Evolutionary conservation across 2,113 vertebrate species (phyloP).

Genomic region (Corythoichthys haematopterus): DNA sequence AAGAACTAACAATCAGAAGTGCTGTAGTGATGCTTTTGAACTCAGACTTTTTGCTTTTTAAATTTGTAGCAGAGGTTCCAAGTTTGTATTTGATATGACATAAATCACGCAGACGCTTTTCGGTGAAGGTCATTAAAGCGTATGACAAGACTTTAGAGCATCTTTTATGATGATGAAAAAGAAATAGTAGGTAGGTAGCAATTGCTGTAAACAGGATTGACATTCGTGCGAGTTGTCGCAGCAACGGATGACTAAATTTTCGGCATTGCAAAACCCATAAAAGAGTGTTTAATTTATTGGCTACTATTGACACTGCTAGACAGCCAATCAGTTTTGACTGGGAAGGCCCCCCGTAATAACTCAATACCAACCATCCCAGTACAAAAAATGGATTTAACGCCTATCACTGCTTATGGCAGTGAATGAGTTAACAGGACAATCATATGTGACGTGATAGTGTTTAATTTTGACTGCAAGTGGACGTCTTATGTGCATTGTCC

Average conservation of each 20-base stretch:
- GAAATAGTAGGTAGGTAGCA: background rate
- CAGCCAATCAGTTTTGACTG: no score
- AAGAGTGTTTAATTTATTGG: background rate
- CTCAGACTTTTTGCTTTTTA: background rate
- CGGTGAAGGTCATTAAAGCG: background rate
- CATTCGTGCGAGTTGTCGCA: conserved; percentile 5
- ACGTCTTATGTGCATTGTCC: background rate
- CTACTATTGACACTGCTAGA: no score
- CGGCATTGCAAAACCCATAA: background rate
- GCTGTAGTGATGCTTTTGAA: background rate
- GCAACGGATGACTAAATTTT: conserved; percentile 34
- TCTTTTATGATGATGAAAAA: background rate
- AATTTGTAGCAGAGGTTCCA: background rate
- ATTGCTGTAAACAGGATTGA: conserved; percentile 31
- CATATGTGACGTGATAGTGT: background rate
- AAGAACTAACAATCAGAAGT: conserved; percentile 26
- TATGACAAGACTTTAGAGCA: background rate
- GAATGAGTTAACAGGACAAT: background rate
- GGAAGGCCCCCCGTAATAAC: no score
- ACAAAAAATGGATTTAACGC: no score
- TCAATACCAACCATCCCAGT: no score
- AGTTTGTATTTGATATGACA: background rate
- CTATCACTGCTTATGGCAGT: no score
- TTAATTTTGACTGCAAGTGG: background rate
- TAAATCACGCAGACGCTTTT: background rate